Percentiles rank a stretch among this genome's conserved stretches.
Conservation (phyloP, 1,140 invertebrate species). For the Aphaenogaster floridana region DNA sequence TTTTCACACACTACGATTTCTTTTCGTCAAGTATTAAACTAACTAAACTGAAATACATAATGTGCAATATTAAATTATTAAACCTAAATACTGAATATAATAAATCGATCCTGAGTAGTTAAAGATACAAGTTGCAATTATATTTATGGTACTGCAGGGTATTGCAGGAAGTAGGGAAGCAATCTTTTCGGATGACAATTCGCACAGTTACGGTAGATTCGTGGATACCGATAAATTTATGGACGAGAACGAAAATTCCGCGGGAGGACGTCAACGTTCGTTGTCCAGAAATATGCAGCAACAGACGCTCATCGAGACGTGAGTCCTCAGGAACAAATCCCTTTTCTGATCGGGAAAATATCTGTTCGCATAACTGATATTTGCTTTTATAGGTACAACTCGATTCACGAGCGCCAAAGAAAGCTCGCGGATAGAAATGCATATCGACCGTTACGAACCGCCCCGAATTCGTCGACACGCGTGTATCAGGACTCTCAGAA, state of each 20-base stretch:
- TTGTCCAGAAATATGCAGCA: constrained; percentile 53
- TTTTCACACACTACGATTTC: background rate
- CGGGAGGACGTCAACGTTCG: constrained; percentile 35
- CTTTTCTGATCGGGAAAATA: background rate
- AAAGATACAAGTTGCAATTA: background rate
- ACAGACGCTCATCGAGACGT: constrained; percentile 67
- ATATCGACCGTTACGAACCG: constrained; percentile 58
- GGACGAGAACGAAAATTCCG: constrained; percentile 41
- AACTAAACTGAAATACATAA: background rate
- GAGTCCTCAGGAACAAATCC: background rate
- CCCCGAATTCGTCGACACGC: constrained; percentile 36
- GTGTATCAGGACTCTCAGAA: constrained; percentile 49
- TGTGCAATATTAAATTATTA: constrained; percentile 7
- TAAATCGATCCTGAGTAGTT: background rate
- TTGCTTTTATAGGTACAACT: constrained; percentile 72
- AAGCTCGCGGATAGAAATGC: constrained; percentile 67
- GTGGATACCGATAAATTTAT: constrained; percentile 20
- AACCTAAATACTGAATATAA: background rate
- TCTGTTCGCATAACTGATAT: background rate
- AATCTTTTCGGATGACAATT: constrained; percentile 16
- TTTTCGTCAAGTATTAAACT: background rate
- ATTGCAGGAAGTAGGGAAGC: background rate
- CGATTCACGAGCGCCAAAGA: constrained; percentile 72
- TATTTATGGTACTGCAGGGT: constrained; percentile 17
- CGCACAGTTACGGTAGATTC: constrained; percentile 46